phyloP scores from a whole-genome alignment of 2,113 vertebrate species.

The Pelecanoides urinatrix region DNA sequence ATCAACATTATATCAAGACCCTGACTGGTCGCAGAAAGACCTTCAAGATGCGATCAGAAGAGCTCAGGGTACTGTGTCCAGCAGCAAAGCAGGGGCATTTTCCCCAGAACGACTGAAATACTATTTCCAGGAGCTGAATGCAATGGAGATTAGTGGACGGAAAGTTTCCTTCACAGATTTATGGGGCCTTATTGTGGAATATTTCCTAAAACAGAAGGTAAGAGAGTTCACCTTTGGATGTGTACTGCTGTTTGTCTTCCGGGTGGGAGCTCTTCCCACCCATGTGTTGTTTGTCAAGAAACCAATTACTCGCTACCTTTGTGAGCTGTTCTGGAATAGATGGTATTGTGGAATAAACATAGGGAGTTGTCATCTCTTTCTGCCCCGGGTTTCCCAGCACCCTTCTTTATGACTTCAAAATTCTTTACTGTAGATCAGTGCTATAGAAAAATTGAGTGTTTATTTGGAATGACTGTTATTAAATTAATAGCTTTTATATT shows the following conservation, averaged over 20 bases:
- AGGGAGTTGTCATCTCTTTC: not conserved
- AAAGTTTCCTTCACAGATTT: constrained; percentile 74
- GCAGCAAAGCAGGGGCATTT: constrained; percentile 68
- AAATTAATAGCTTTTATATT: not conserved
- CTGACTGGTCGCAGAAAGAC: constrained; percentile 79
- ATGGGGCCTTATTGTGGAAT: constrained; percentile 82
- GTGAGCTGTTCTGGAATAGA: not conserved
- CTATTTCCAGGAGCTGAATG: constrained; percentile 72
- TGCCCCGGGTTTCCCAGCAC: not conserved
- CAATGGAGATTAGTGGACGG: constrained; percentile 62
- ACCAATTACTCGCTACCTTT: not conserved
- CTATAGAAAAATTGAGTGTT: not conserved
- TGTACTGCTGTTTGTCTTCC: not conserved
- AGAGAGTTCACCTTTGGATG: not conserved
- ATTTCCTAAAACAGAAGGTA: constrained; percentile 82
- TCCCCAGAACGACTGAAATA: constrained; percentile 73
- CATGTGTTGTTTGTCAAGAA: not conserved
- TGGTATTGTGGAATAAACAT: not conserved
- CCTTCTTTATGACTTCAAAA: not conserved
- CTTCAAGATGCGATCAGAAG: constrained; percentile 62
- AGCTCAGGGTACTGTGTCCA: constrained; percentile 64
- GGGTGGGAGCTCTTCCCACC: not conserved
- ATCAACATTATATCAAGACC: constrained; percentile 77
- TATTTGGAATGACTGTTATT: not conserved
- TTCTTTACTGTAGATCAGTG: not conserved